Base-by-base conservation (phyloP, 2,797 vertebrate genomes). In the Eremophila alpestris region DNA sequence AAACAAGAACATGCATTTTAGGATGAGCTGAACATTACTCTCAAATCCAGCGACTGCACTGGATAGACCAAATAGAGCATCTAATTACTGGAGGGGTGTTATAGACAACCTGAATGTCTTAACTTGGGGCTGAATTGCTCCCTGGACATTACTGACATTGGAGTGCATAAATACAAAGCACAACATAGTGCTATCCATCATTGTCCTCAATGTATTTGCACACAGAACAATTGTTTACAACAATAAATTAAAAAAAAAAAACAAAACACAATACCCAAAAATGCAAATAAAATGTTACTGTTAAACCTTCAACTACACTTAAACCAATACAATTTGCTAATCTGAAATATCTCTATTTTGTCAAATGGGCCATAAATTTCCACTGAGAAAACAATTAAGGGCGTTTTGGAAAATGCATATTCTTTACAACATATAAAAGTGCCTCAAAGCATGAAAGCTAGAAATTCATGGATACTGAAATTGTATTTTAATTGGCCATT, bases 131-230 rank as follows among this genome's bases (percentile, higher is more conserved):
- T 84, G 27, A 87, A 63, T 55, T 78, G 2, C 11, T 71, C 40
- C 16, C 22, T 16, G 3, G 18, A 8, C 89, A 34, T 71, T 84
- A 14, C 3, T 56, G 30, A 38, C 29, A 45, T 7, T 29, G 45
- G 27, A 52, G 11, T 40, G 4, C 24, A 38, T 23, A 63, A 74
- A 62, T 29, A 32, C 10, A 40, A 55, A 70, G 4, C 1, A 7
- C 18, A 40, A 45, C 8, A 5, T 9, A 41, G 3, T 16, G 13
- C 34, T 55, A 52, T 18, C 15, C 10, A 29, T 64, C 22, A 52
- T 19, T 29, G 10, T 59, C n/a, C 13, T 46, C 46, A 60, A 2
- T 0, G 0, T 20, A 2, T 59, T 60, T n/a, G 64, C 69, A 5
- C 3, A 18, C 1, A 40, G 56, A 62, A 2, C 3, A 63, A 20